Base-by-base conservation (phyloP, 2,113 vertebrate genomes). In the Bos indicus region DNA sequence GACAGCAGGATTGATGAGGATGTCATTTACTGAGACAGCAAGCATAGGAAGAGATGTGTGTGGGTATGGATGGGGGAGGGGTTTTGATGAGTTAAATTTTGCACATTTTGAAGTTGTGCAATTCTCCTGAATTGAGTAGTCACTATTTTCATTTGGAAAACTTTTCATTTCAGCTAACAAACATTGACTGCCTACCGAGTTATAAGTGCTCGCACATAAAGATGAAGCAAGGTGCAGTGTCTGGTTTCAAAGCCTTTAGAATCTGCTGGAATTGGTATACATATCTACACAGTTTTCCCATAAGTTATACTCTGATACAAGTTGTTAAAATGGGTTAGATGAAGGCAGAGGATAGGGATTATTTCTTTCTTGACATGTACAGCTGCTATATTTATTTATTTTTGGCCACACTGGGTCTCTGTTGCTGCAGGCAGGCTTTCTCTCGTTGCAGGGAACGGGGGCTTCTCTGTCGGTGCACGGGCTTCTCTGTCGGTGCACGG, bases 61-160 rank as follows among this genome's bases (percentile, higher is more conserved):
- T 86, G 48, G 17, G 43, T 33, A 4, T 14, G 54, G 57, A 10
- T 17, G 7, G 10, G 16, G 30, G 13, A 40, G 12, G 12, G n/a
- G 7, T 46, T 46, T 21, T 30, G 17, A n/a, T 64, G 16, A 36
- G 25, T 92, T 92, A 81, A 90, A 46, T 82, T 88, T 82, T 60
- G 71, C 56, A 60, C n/a, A 28, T 91, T 80, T 90, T 90, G 33
- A 95, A 81, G 56, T 95, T 59, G 23, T 81, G 3, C 59, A 23
- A 82, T 59, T 93, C 23, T 95, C n/a, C 56, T 92, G 57, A 92
- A 86, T 83, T 83, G 54, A 90, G 46, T 92, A n/a, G 71, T 87
- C 48, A 52, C 9, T 88, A 5, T 74, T 83, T 94, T 80, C 52
- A 43, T 88, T 97, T 97, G 62, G 28, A 81, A 5, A 28, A 19